These are phyloP conservation scores for Lagopus leucura DNA, from an alignment of 2,113 vertebrate species.

Conservation along the genomic window DNA sequence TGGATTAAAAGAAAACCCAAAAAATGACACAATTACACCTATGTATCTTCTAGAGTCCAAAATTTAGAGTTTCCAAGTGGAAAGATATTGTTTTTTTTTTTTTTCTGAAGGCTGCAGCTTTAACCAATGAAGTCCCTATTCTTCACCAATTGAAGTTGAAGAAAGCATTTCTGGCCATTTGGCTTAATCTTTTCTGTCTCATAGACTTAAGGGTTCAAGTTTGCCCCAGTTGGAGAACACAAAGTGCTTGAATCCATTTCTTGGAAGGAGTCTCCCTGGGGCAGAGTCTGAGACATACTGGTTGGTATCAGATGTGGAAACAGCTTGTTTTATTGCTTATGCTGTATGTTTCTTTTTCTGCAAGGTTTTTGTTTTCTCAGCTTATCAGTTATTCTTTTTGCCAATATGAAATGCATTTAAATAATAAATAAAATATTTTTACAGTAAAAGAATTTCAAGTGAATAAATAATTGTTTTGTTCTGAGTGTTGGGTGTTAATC, in stretches of 20 bases:
- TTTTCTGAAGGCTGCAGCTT: neutral
- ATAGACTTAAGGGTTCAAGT: neutral
- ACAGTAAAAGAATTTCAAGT: neutral
- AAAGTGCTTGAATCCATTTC: neutral
- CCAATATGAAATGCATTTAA: neutral
- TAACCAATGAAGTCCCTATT: neutral
- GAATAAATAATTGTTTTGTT: neutral
- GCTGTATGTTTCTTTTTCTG: neutral
- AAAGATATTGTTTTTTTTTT: neutral
- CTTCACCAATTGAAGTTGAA: neutral
- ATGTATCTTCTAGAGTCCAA: neutral
- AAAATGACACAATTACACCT: neutral
- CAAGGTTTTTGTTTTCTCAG: neutral
- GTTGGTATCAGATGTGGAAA: neutral
- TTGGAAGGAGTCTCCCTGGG: neutral
- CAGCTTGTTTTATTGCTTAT: neutral
- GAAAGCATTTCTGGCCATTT: neutral
- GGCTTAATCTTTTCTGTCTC: neutral
- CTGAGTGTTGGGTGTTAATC: neutral
- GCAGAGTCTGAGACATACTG: neutral
- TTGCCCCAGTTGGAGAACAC: neutral
- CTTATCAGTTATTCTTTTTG: neutral
- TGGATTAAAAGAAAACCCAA: neutral
- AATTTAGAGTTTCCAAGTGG: neutral
- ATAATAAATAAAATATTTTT: conserved; percentile 31